Evolutionary conservation across 1,140 invertebrate genomes (phyloP).

Genomic region (Belonocnema kinseyi): DNA sequence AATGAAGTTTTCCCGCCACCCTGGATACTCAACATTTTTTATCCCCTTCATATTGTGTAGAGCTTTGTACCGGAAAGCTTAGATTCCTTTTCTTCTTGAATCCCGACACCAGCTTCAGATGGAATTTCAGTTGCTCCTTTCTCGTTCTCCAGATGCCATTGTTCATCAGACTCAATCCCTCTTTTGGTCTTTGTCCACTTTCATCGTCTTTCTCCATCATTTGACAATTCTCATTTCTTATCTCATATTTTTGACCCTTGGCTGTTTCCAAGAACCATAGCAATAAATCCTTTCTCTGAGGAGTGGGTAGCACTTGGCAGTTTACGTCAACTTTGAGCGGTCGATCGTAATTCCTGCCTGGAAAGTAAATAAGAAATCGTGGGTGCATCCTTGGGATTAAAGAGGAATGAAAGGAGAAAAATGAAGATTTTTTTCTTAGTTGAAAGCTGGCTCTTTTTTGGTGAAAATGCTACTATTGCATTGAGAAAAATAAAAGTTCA

Average conservation of each 20-base stretch:
- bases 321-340: background rate
- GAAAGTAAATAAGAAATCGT: background rate
- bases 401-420: background rate
- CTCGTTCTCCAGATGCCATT: background rate
- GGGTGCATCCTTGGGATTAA: background rate
- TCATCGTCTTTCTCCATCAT: conserved; percentile 2
- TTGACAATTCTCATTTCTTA: conserved; percentile 21
- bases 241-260: background rate
- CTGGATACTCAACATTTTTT: background rate
- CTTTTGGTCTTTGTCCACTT: background rate
- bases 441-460: too few species aligned
- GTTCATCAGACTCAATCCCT: background rate
- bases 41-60: background rate
- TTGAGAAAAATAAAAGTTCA: too few species aligned
- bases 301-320: background rate
- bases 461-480: too few species aligned
- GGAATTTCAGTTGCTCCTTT: conserved; percentile 12
- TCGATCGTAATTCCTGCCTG: background rate
- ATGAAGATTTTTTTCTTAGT: too few species aligned
- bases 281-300: background rate
- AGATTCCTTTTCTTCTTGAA: background rate
- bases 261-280: background rate
- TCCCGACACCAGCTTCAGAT: conserved; percentile 1
- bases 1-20: too few species aligned
- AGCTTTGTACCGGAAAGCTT: conserved; percentile 13